Conservation (phyloP, 2,888 invertebrate genomes). For the Spodoptera exigua region DNA sequence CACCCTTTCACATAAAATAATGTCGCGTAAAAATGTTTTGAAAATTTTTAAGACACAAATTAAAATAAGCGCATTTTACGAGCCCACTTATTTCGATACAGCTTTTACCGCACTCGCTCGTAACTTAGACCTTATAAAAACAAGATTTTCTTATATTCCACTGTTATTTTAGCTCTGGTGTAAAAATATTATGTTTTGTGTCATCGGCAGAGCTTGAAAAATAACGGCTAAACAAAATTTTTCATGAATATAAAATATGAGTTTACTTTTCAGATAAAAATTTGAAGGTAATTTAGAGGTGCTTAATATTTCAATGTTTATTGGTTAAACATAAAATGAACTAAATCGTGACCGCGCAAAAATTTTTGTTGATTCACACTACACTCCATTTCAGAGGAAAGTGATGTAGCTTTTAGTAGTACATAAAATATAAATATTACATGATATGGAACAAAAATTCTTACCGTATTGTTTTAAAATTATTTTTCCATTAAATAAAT, state of each 20-base stretch:
- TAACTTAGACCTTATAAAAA: constrained; percentile 49
- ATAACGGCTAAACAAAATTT: constrained; percentile 26
- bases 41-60: constrained; percentile 28
- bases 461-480: too few species aligned
- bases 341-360: too few species aligned
- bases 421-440: too few species aligned
- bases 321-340: too few species aligned
- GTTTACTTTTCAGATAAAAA: constrained; percentile 6
- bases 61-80: constrained; percentile 30
- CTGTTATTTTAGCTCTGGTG: constrained; percentile 56
- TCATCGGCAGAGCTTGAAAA: constrained; percentile 55
- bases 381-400: too few species aligned
- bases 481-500: too few species aligned
- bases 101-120: constrained; percentile 28
- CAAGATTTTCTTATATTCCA: constrained; percentile 55
- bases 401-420: too few species aligned
- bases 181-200: constrained; percentile 59
- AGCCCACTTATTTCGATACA: constrained; percentile 10
- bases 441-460: too few species aligned
- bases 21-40: constrained; percentile 18
- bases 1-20: neutral
- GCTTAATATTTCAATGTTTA: constrained; percentile 4
- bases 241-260: constrained; percentile 43
- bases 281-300: constrained; percentile 3
- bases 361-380: too few species aligned